Percentiles rank a stretch among this genome's conserved stretches.
phyloP scores from a whole-genome alignment of 2,888 invertebrate species.

The Entomobrya proxima region DNA sequence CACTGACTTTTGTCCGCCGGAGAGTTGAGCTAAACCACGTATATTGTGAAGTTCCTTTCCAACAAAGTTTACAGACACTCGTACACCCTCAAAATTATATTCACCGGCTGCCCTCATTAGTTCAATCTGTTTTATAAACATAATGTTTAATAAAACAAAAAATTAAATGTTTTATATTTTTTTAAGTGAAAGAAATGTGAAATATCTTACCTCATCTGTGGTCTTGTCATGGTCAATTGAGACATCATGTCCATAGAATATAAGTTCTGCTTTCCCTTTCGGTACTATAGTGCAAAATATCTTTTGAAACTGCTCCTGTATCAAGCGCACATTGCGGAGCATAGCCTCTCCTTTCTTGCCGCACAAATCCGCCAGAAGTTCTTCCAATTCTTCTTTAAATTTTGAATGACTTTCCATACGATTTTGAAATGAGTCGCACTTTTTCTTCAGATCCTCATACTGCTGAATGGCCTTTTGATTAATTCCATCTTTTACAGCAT shows the following conservation, averaged over 20 bases:
- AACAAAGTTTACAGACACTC: slow-evolving; percentile 78
- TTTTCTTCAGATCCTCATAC: slow-evolving; percentile 42
- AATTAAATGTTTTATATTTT: neutral
- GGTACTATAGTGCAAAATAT: slow-evolving; percentile 69
- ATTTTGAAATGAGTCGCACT: neutral
- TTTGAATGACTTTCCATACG: neutral
- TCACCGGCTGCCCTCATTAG: slow-evolving; percentile 14
- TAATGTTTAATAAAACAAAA: neutral
- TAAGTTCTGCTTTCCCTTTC: slow-evolving; percentile 60
- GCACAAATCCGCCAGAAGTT: slow-evolving; percentile 44
- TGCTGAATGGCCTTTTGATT: slow-evolving; percentile 66
- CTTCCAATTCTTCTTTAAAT: neutral
- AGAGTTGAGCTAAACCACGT: slow-evolving; percentile 80
- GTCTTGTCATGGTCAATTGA: neutral
- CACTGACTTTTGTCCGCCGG: slow-evolving; percentile 81
- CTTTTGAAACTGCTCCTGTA: slow-evolving; percentile 65
- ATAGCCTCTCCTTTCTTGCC: slow-evolving; percentile 60
- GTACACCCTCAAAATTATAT: slow-evolving; percentile 50
- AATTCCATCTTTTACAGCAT: slow-evolving; percentile 20
- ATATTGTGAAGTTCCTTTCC: slow-evolving; percentile 77
- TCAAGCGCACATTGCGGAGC: slow-evolving; percentile 49
- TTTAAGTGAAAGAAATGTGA: neutral
- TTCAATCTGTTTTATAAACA: slow-evolving; percentile 9
- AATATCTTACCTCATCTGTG: slow-evolving; percentile 35
- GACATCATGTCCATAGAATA: slow-evolving; percentile 46